These are phyloP conservation scores for Cremastobaeus sp. DNA, from an alignment of 2,888 invertebrate species.

Conservation along the genomic window DNA sequence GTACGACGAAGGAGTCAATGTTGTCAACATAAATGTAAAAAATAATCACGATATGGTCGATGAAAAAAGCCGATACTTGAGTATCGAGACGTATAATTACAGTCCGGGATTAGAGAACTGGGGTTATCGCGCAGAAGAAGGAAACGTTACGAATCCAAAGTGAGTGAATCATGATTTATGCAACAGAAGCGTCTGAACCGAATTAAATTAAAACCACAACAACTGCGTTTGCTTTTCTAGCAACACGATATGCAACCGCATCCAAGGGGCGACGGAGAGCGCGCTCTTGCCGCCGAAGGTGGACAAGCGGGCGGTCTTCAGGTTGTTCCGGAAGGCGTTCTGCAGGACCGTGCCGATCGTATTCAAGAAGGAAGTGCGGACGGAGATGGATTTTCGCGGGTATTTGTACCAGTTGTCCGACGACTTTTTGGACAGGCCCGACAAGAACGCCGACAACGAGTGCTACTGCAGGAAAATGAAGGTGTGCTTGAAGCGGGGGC, in stretches of 20 bases:
- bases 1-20: slow-evolving; percentile 82
- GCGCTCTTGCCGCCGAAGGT: slow-evolving; percentile 84
- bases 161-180: too few species aligned
- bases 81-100: slow-evolving; percentile 79
- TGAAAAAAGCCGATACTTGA: slow-evolving; percentile 73
- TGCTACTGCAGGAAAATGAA: slow-evolving; percentile 82
- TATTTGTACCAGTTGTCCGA: slow-evolving; percentile 82
- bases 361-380: slow-evolving; percentile 74
- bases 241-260: slow-evolving; percentile 82
- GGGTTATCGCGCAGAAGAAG: slow-evolving; percentile 80
- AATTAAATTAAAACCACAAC: too few species aligned
- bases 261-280: slow-evolving; percentile 86
- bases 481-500: slow-evolving; percentile 81
- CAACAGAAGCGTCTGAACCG: too few species aligned
- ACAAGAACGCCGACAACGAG: slow-evolving; percentile 81
- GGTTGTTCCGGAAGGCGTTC: slow-evolving; percentile 86
- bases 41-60: slow-evolving; percentile 69
- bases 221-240: slow-evolving; percentile 34
- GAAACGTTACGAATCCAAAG: slow-evolving; percentile 69
- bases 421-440: slow-evolving; percentile 81
- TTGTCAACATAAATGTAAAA: slow-evolving; percentile 80
- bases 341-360: slow-evolving; percentile 84
- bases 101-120: slow-evolving; percentile 84
- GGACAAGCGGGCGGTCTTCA: slow-evolving; percentile 80
- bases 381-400: slow-evolving; percentile 80